These are phyloP conservation scores for Columbina picui DNA, from an alignment of 2,113 vertebrate genomes.

Conservation along the genomic window DNA sequence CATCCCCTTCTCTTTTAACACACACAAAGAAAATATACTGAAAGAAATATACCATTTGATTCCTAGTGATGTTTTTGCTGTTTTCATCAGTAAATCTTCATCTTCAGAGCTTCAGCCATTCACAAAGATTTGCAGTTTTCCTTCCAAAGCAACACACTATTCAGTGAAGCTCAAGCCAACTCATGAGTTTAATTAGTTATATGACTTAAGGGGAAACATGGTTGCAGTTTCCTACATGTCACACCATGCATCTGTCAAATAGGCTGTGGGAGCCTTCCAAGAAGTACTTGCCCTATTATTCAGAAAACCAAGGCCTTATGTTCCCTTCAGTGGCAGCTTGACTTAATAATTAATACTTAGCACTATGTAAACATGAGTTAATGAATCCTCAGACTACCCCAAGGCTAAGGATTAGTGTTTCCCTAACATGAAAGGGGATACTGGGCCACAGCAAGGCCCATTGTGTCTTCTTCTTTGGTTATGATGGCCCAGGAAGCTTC, in stretches of 20 bases:
- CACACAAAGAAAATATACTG: accelerated
- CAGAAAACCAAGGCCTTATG: constrained; percentile 27
- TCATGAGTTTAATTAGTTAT: constrained; percentile 35
- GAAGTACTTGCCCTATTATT: constrained; percentile 12
- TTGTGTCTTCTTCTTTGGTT: not conserved
- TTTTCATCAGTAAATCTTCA: not conserved
- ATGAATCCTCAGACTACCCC: not conserved
- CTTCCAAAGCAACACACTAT: not conserved
- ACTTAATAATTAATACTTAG: constrained; percentile 63
- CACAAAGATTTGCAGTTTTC: not conserved
- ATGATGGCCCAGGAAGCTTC: not conserved
- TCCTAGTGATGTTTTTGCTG: not conserved
- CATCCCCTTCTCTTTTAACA: not conserved
- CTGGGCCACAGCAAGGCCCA: not conserved
- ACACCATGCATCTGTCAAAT: constrained; percentile 2
- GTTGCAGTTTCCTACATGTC: constrained; percentile 6
- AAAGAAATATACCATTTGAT: not conserved
- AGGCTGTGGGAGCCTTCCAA: constrained; percentile 27
- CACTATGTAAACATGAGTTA: constrained; percentile 46
- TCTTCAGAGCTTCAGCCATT: not conserved
- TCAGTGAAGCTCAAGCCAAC: not conserved
- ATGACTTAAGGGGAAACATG: constrained; percentile 35
- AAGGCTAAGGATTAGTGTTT: constrained; percentile 11
- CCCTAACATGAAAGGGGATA: not conserved
- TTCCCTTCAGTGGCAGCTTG: constrained; percentile 27